These are phyloP conservation scores for Prosopocoilus inquinatus DNA, from an alignment of 2,888 invertebrate genomes.

Conservation along the genomic window DNA sequence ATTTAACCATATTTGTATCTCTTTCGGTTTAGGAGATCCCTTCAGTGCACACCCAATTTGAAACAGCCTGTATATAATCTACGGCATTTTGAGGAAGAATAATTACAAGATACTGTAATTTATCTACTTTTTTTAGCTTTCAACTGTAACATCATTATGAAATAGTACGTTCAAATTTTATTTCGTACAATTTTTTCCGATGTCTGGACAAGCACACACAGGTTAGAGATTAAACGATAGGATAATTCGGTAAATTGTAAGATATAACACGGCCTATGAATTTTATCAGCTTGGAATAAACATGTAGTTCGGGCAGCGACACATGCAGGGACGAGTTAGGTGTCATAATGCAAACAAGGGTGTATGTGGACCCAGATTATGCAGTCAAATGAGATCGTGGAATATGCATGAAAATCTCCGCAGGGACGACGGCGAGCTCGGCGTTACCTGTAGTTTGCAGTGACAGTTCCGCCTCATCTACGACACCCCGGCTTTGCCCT, in stretches of 20 bases:
- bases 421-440: slow-evolving; percentile 32
- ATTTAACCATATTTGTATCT: too few relatives aligned
- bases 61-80: too few relatives aligned
- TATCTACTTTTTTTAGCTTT: too few relatives aligned
- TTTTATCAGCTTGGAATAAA: neutral
- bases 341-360: slow-evolving; percentile 45
- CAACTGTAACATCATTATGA: too few relatives aligned
- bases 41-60: too few relatives aligned
- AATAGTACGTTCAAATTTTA: too few relatives aligned
- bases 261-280: neutral
- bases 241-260: neutral
- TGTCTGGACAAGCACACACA: too few relatives aligned
- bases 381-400: slow-evolving; percentile 51
- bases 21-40: too few relatives aligned
- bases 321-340: slow-evolving; percentile 28
- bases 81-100: too few relatives aligned
- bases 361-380: slow-evolving; percentile 45
- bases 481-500: slow-evolving; percentile 31
- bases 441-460: slow-evolving; percentile 17
- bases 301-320: neutral
- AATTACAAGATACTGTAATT: too few relatives aligned
- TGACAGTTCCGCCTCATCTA: slow-evolving; percentile 31
- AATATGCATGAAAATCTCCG: slow-evolving; percentile 49
- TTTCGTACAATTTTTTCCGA: too few relatives aligned
- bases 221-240: neutral